Percentiles rank a stretch among this genome's conserved stretches.
Evolutionary conservation across 2,888 invertebrate species (phyloP).

Genomic region (Argyresthia albistria): DNA sequence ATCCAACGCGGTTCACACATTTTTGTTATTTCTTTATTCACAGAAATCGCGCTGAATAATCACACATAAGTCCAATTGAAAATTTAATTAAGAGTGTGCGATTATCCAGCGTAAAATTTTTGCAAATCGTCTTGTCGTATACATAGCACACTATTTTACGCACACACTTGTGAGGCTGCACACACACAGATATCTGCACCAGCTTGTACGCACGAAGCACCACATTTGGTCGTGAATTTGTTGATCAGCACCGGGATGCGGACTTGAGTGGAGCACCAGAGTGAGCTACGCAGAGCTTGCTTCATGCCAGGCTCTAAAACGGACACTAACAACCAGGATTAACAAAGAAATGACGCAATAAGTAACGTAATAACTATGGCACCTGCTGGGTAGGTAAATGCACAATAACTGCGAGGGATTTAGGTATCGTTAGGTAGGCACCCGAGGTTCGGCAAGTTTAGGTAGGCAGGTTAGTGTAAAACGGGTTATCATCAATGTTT

Average conservation of each 20-base stretch:
- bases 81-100: slow-evolving; percentile 22
- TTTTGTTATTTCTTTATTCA: slow-evolving; percentile 14
- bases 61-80: slow-evolving; percentile 21
- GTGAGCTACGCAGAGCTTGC: slow-evolving; percentile 36
- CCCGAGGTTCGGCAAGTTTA: slow-evolving; percentile 58
- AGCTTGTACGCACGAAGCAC: slow-evolving; percentile 57
- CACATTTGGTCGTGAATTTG: neutral
- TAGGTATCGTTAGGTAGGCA: slow-evolving; percentile 26
- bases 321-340: slow-evolving; percentile 54
- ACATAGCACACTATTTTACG: slow-evolving; percentile 40
- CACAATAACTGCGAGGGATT: slow-evolving; percentile 13
- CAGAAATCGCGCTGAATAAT: slow-evolving; percentile 40
- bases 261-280: slow-evolving; percentile 21
- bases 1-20: slow-evolving; percentile 52
- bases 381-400: slow-evolving; percentile 33
- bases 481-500: slow-evolving; percentile 61
- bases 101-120: slow-evolving; percentile 38
- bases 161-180: slow-evolving; percentile 49
- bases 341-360: slow-evolving; percentile 45
- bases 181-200: slow-evolving; percentile 35
- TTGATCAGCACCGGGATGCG: neutral
- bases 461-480: slow-evolving; percentile 34
- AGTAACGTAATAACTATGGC: slow-evolving; percentile 61
- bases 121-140: slow-evolving; percentile 43
- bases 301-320: slow-evolving; percentile 30